A percentile compares a stretch with the other conserved stretches of the same genome.
These are phyloP conservation scores for Odocoileus virginianus DNA, from an alignment of 2,113 vertebrate genomes.

Conservation along the genomic window DNA sequence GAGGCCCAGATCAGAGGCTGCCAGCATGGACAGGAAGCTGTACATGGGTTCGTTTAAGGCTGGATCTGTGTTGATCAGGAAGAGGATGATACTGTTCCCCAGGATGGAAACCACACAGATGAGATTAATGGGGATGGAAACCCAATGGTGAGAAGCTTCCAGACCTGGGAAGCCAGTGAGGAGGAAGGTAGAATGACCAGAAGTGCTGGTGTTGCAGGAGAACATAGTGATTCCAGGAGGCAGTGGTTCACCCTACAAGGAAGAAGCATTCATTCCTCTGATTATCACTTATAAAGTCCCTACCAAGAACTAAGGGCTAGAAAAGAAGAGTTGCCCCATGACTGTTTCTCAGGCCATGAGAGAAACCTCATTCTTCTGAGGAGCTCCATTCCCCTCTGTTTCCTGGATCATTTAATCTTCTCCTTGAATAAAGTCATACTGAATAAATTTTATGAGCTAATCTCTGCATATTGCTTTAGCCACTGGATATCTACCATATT, in stretches of 20 bases:
- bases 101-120: slow-evolving; percentile 66
- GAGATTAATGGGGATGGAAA: slow-evolving; percentile 68
- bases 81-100: slow-evolving; percentile 70
- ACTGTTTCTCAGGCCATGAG: neutral
- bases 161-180: slow-evolving; percentile 75
- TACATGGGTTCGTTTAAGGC: slow-evolving; percentile 67
- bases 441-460: neutral
- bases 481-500: neutral
- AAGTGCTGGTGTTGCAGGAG: slow-evolving; percentile 63
- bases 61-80: slow-evolving; percentile 64
- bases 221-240: slow-evolving; percentile 28
- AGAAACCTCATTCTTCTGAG: neutral
- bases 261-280: slow-evolving; percentile 11
- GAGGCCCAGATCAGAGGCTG: slow-evolving; percentile 62
- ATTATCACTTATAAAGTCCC: neutral
- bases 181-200: slow-evolving; percentile 46
- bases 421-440: neutral
- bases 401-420: neutral
- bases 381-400: neutral
- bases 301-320: neutral
- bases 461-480: neutral
- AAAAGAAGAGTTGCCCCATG: neutral
- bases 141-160: slow-evolving; percentile 69
- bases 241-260: neutral
- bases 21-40: slow-evolving; percentile 70